Evolutionary conservation across 2,797 vertebrate species (phyloP).

Genomic region (Halcyon badia): DNA sequence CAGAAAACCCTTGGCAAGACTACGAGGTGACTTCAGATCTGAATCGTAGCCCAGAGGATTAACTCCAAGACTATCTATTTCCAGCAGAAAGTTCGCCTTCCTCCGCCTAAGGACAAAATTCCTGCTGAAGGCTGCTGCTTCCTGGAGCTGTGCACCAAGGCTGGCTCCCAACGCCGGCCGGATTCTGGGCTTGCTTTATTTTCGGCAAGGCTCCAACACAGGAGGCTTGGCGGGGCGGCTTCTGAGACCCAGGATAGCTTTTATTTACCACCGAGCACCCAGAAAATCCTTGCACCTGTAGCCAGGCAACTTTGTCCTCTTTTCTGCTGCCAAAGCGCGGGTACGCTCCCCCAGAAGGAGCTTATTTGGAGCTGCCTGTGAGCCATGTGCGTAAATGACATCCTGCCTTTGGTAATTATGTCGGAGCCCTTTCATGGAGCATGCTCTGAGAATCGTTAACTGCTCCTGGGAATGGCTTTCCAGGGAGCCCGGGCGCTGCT

Average conservation of each 20-base stretch:
- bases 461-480: slow-evolving; percentile 67
- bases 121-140: slow-evolving; percentile 38
- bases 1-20: slow-evolving; percentile 35
- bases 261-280: slow-evolving; percentile 19
- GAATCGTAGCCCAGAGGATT: slow-evolving; percentile 31
- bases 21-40: slow-evolving; percentile 7
- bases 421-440: slow-evolving; percentile 45
- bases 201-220: slow-evolving; percentile 9
- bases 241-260: slow-evolving; percentile 2
- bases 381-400: slow-evolving; percentile 52
- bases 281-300: slow-evolving; percentile 64
- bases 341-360: slow-evolving; percentile 25
- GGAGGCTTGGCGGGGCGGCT: neutral
- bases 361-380: slow-evolving; percentile 49
- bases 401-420: slow-evolving; percentile 52
- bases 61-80: slow-evolving; percentile 51
- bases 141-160: neutral
- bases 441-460: slow-evolving; percentile 10
- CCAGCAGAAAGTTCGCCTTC: slow-evolving; percentile 47
- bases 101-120: slow-evolving; percentile 41
- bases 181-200: neutral
- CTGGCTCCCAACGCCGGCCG: neutral
- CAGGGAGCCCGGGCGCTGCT: slow-evolving; percentile 35
- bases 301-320: slow-evolving; percentile 45
- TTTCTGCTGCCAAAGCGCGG: slow-evolving; percentile 39